Base-by-base conservation (phyloP, 2,113 vertebrate species). In the Polypterus senegalus region DNA sequence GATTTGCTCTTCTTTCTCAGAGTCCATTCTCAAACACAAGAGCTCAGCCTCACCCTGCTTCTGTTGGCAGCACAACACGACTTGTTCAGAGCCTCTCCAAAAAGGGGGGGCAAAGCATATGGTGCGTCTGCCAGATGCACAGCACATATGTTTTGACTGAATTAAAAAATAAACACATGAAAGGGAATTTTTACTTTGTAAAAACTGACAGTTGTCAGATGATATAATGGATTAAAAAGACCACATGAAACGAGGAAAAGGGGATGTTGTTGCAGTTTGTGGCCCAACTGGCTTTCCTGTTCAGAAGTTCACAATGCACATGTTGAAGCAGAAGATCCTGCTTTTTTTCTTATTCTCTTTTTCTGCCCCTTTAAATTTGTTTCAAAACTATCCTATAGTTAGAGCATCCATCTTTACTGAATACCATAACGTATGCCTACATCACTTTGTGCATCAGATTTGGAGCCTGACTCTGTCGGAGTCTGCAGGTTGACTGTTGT, bases 61-160 rank as follows among this genome's bases (percentile, higher is more conserved):
- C 10, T 53, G 51, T 53, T 53, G 51, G 7, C 10, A 53, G 7
- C 51, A 53, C 10, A 10, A 7, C 10, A 53, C 7, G 51, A 53
- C 7, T 53, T 8, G 7, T 10, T 53, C 51, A 53, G 55, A 6
- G 27, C 9, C n/a, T 6, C 27, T n/a, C 9, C 55, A 6, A 68
- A 46, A 57, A 48, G 69, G 63, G 62, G 61, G 66, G 64, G 69
- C 74, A 68, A 73, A 72, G 52, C 70, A 68, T 76, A 69, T 75
- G 61, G 83, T 79, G 77, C 90, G 88, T 89, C 86, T 91, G 89
- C 86, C 91, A 90, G 89, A 89, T 89, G 92, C 89, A 85, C 87
- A 83, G 84, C 83, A 88, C 91, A 92, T 87, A 92, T 94, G 92
- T 84, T 94, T 87, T 75, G 88, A 89, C 83, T 91, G 86, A 89